Base-by-base conservation (phyloP, 2,113 vertebrate species). In the Monopterus albus region DNA sequence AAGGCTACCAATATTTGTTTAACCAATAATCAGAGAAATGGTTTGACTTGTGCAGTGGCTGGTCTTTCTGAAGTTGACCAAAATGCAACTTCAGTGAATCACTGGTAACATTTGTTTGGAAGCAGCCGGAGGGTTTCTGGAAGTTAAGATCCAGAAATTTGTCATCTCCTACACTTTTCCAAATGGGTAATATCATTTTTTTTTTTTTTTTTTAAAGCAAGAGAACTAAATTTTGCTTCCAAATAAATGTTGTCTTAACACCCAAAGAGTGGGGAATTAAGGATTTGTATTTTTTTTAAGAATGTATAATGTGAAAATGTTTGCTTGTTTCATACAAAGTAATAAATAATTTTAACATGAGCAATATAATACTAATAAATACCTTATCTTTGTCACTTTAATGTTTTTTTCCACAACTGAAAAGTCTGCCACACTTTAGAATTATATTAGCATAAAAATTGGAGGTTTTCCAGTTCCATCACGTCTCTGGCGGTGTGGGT, bases 321-420 rank as follows among this genome's bases (percentile, higher is more conserved):
- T 96, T 95, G 95, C 94, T 96, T 92, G 93, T 96, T 98, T 98
- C 94, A 90, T 97, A 98, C 94, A 94, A 97, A 96, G 94, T 96
- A 65, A 85, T 74, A 79, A 95, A 94, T 94, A 95, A 91, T 96
- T 96, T 94, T 92, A 93, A 97, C 96, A 92, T 95, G 92, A 98
- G 96, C 96, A 97, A 98, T 98, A 98, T 95, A 93, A 92, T 95
- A 97, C 94, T 94, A 96, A 96, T 96, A 92, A 95, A 95, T 95
- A 90, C 92, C n/a, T 91, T 95, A 94, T 92, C 92, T 80, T 86
- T 92, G 92, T 95, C 94, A 95, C 92, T 70, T 57, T 73, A 53
- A 28, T 57, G 29, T 45, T 45, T 29, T 23, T 49, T 28, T 26
- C n/a, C n/a, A n/a, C n/a, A n/a, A n/a, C n/a, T n/a, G n/a, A n/a